Percentiles rank a stretch among this genome's conserved stretches.
phyloP scores from a whole-genome alignment of 2,113 vertebrate genomes.

The Bettongia penicillata region DNA sequence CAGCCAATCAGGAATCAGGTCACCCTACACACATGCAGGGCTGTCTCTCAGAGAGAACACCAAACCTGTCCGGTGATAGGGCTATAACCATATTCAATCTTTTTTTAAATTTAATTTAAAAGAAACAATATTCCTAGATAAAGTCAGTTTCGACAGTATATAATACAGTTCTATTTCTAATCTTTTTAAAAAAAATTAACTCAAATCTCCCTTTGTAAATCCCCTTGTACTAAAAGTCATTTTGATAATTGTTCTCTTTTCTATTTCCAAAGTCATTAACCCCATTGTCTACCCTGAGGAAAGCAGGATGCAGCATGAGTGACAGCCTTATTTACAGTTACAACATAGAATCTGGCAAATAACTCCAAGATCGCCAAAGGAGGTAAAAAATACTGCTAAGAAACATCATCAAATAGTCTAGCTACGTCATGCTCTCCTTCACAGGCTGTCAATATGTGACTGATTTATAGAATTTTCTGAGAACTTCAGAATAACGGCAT shows the following conservation, averaged over 20 bases:
- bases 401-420: slow-evolving; percentile 53
- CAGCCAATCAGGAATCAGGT: neutral
- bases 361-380: slow-evolving; percentile 43
- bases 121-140: slow-evolving; percentile 53
- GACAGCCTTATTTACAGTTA: slow-evolving; percentile 71
- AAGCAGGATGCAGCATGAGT: slow-evolving; percentile 41
- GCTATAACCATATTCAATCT: slow-evolving; percentile 61
- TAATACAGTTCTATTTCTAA: slow-evolving; percentile 67
- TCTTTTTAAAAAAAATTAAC: slow-evolving; percentile 72
- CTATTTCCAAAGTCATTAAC: slow-evolving; percentile 73
- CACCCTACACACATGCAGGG: neutral
- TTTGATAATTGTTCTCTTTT: slow-evolving; percentile 69
- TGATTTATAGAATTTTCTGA: slow-evolving; percentile 60
- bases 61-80: neutral
- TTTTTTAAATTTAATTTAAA: neutral
- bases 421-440: neutral
- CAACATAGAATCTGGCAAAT: slow-evolving; percentile 53
- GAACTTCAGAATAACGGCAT: neutral
- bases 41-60: neutral
- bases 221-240: slow-evolving; percentile 68
- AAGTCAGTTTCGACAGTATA: slow-evolving; percentile 53
- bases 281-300: slow-evolving; percentile 20
- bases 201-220: slow-evolving; percentile 66
- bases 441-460: slow-evolving; percentile 38
- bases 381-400: slow-evolving; percentile 58